Evolutionary conservation across 2,888 invertebrate species (phyloP), one percentile per base, ranked within the genome.

Genomic region (Melanostoma mellinum): DNA sequence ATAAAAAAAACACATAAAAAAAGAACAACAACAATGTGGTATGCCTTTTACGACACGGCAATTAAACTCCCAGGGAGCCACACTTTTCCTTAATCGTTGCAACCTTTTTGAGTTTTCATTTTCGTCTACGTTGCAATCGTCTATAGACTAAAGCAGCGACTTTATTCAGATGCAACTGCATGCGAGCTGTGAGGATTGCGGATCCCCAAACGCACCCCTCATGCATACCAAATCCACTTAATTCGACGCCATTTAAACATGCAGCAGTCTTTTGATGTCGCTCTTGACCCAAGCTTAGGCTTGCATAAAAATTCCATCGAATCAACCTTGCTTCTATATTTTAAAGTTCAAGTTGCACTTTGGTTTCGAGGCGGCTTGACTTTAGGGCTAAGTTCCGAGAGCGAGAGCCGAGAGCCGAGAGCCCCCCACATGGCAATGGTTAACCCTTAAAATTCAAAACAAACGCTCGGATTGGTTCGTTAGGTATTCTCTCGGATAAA

Each of bases 31-130:
- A 30, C 55, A 55, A 40, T 75, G 60, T 73, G 77, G 73, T 61
- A 58, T 82, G 82, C 73, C 74, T 84, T 84, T 84, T 71, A 84
- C 69, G 84, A 78, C 78, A 75, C 74, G 84, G 79, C 84, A 84
- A 79, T 84, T 79, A 84, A 84, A 75, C 74, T 79, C 65, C 42
- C 36, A 61, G 20, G 35, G 35, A 78, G 73, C 65, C 71, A 52
- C 82, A 74, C 65, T 50, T 61, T 78, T 74, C 71, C 65, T 74
- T 71, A 79, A 78, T 77, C 77, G 77, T 58, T 79, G 79, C 78
- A 78, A 74, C 74, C 65, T 65, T 65, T 67, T 46, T 10, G 30
- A 40, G n/a, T 36, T 42, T 44, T 52, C 33, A 52, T 58, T 53
- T 46, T 9, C 10, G 10, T 6, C 53, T 63, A 44, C 33, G 5